These are phyloP conservation scores for Gibbula magus DNA, from an alignment of 2,888 invertebrate genomes.

Conservation along the genomic window DNA sequence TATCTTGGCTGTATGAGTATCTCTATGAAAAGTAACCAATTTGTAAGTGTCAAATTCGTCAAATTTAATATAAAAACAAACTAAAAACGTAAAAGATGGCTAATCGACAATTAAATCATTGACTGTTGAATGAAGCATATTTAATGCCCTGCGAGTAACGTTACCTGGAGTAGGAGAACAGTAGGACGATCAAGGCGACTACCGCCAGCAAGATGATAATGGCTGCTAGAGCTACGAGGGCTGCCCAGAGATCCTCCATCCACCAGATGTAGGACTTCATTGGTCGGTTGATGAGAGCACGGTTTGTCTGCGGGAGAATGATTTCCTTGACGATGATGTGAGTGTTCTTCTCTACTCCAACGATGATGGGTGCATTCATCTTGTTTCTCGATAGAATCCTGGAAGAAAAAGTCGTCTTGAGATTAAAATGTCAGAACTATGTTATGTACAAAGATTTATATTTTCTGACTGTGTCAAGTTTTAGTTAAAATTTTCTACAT, in stretches of 20 bases:
- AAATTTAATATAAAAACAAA: too few species aligned
- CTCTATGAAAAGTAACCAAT: too few species aligned
- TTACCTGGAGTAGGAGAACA: slow-evolving; percentile 94
- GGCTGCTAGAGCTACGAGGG: slow-evolving; percentile 90
- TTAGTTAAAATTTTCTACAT: too few species aligned
- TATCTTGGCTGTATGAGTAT: too few species aligned
- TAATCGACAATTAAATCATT: too few species aligned
- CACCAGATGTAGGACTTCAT: slow-evolving; percentile 68
- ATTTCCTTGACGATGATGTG: slow-evolving; percentile 39
- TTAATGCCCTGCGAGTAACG: neutral
- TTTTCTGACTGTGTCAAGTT: too few species aligned
- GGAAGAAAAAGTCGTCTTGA: neutral
- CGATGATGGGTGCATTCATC: neutral
- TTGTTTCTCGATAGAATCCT: slow-evolving; percentile 29
- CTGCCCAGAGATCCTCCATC: slow-evolving; percentile 85
- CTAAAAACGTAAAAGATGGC: too few species aligned
- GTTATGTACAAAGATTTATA: too few species aligned
- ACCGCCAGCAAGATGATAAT: slow-evolving; percentile 90
- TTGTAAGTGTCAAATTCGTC: too few species aligned
- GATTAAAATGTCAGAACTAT: too few species aligned
- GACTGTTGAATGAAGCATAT: too few species aligned
- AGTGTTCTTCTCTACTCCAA: neutral
- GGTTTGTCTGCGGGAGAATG: slow-evolving; percentile 50
- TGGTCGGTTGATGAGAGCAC: slow-evolving; percentile 6
- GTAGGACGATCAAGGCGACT: slow-evolving; percentile 93